Percentiles rank a stretch among this genome's conserved stretches.
Conservation (phyloP, 2,888 invertebrate genomes). For the Xanthorhoe spadicearia region DNA sequence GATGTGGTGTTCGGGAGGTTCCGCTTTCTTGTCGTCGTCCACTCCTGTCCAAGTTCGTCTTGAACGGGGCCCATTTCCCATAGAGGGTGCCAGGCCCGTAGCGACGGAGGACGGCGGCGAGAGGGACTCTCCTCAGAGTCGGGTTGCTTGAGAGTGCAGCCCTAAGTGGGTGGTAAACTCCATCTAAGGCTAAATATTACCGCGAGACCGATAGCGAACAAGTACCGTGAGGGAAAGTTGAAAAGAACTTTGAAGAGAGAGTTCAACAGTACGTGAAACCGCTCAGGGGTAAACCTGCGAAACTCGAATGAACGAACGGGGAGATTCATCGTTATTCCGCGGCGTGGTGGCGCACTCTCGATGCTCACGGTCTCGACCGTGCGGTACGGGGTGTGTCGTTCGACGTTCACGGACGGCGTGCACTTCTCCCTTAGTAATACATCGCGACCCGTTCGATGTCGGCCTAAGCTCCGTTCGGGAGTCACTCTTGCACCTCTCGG, state of each 20-base stretch:
- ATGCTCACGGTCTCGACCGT: not conserved
- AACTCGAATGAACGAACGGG: conserved; percentile 79
- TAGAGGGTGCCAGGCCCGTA: conserved; percentile 84
- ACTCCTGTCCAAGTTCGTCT: conserved; percentile 64
- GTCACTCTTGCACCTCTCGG: not conserved
- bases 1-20: conserved; percentile 58
- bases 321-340: conserved; percentile 59
- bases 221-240: conserved; percentile 89
- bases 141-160: conserved; percentile 87
- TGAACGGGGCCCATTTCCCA: conserved; percentile 78
- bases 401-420: not conserved
- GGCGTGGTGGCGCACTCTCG: conserved; percentile 55
- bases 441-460: conserved; percentile 44
- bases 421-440: conserved; percentile 63
- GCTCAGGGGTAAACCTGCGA: conserved; percentile 85
- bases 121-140: conserved; percentile 67
- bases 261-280: conserved; percentile 81
- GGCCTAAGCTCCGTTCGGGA: not conserved
- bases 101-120: conserved; percentile 56
- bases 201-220: conserved; percentile 87
- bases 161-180: conserved; percentile 86
- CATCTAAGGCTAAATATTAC: conserved; percentile 85
- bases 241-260: conserved; percentile 88
- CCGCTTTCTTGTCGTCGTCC: conserved; percentile 87
- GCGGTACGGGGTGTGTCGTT: not conserved